Base-by-base conservation (phyloP, 2,113 vertebrate genomes). In the Dissostichus mawsoni region DNA sequence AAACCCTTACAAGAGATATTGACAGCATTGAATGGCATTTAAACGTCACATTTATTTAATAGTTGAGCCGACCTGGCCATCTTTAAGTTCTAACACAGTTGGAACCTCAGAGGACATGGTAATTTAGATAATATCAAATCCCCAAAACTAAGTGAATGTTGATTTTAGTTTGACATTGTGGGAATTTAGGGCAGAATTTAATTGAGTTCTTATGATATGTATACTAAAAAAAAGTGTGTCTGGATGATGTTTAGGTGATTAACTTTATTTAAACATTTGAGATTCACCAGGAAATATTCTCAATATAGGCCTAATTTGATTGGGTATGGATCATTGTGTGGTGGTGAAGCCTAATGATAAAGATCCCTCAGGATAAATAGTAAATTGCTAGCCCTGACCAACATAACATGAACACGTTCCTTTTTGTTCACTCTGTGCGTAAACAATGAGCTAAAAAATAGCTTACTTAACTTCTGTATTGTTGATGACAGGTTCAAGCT, bases 401-500 rank as follows among this genome's bases (percentile, higher is more conserved):
- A 36, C 17, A 45, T 18, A 25, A 11, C n/a, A 41, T 51, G 41
- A 16, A 3, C n/a, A 71, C 53, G 48, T 33, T 29, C 4, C 47
- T 20, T 14, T 63, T 68, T 12, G 1, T 11, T 20, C 25, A 0
- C 50, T 48, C 11, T 64, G 0, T 25, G 47, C 55, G 16, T 44
- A 61, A 73, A 53, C 47, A 36, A 56, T 52, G 8, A 48, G 18
- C 70, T 80, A 67, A 68, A 74, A 78, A 84, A 23, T 45, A 11
- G 23, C 48, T 23, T 57, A 13, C 44, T 41, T 41, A 8, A 41
- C 36, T 55, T 41, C 8, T 48, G 20, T 50, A 0, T 3, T 51
- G 78, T 3, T 55, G 44, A 25, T 53, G 57, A 48, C 41, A 68
- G 61, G 33, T 78, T 77, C 74, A 57, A 47, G 68, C 18, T 5